Evolutionary conservation across 1,140 invertebrate species (phyloP), one percentile per base, ranked within the genome.

Genomic region (Drosophila eugracilis): DNA sequence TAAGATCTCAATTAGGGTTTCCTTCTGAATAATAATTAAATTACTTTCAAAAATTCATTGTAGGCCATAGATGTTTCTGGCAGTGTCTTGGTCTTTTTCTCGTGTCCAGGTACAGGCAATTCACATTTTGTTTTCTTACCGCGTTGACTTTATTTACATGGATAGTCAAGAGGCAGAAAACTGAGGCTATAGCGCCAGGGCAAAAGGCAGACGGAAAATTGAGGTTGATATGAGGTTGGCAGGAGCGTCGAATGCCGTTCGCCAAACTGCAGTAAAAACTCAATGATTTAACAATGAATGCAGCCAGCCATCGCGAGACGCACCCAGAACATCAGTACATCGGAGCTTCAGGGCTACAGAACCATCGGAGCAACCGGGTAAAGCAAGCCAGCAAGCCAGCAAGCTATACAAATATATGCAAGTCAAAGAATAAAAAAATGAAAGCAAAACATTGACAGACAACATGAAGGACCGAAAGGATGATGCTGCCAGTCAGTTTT

Each of bases 271-370:
- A 86, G 83, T 74, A 83, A 86, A 86, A 86, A 88, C 83, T 67
- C 83, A 86, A 86, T 86, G 83, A 88, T 86, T 86, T 86, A 86
- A 86, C 83, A 86, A 86, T 86, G 83, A 86, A 86, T 86, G 83
- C 83, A 86, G 73, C 75, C 50, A 66, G 41, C 34, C 59, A 53
- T 60, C 44, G 63, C 54, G 52, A 57, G 48, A 75, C 58, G 65
- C 78, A 75, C 49, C 42, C 34, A 42, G 63, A 41, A 41, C 42
- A 42, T 22, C 42, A 45, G 44, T 17, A 19, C 55, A 19, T 48
- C 41, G 60, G 34, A 24, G 42, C 78, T 81, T 53, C 54, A 14
- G 36, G 50, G 41, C 57, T 34, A 75, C 57, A 50, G 63, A 36
- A 39, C 42, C 42, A 32, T 10, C 19, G 19, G 26, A 58, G 55